Percentiles rank a stretch among this genome's conserved stretches.
Conservation (phyloP, 2,888 invertebrate genomes). For the Lochmaea capreae region DNA sequence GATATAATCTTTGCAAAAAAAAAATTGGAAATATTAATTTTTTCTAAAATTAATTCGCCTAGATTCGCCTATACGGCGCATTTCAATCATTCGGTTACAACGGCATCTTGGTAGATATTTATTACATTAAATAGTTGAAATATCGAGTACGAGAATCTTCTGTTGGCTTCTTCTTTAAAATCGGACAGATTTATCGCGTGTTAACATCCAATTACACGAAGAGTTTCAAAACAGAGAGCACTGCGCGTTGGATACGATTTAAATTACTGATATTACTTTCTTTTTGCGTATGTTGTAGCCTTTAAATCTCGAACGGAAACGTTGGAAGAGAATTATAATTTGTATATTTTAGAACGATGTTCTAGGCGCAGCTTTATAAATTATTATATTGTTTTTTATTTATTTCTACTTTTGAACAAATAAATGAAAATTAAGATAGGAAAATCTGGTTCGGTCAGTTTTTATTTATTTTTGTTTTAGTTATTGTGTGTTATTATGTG, state of each 20-base stretch:
- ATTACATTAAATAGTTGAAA: slow-evolving; percentile 39
- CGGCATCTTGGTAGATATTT: slow-evolving; percentile 39
- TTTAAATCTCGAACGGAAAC: slow-evolving; percentile 23
- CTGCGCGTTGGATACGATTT: slow-evolving; percentile 26
- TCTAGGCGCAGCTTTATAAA: neutral
- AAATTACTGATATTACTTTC: slow-evolving; percentile 37
- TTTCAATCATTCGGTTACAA: slow-evolving; percentile 38
- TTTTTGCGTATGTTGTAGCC: slow-evolving; percentile 29
- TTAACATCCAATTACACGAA: slow-evolving; percentile 44
- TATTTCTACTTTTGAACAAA: neutral
- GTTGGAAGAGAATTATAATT: slow-evolving; percentile 3
- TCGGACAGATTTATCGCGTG: slow-evolving; percentile 47
- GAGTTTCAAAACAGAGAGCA: slow-evolving; percentile 35
- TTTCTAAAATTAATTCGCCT: no score
- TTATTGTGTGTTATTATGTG: neutral
- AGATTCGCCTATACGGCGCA: slow-evolving; percentile 1
- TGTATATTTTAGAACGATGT: slow-evolving; percentile 1
- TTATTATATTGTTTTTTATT: neutral
- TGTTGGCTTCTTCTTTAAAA: slow-evolving; percentile 32
- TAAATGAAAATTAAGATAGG: no score
- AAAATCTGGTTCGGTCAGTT: neutral
- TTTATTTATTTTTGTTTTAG: neutral
- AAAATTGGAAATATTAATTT: no score
- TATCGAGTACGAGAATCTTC: slow-evolving; percentile 32
- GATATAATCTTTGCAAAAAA: no score